phyloP scores from a whole-genome alignment of 2,113 vertebrate genomes.

The Oxyura jamaicensis region DNA sequence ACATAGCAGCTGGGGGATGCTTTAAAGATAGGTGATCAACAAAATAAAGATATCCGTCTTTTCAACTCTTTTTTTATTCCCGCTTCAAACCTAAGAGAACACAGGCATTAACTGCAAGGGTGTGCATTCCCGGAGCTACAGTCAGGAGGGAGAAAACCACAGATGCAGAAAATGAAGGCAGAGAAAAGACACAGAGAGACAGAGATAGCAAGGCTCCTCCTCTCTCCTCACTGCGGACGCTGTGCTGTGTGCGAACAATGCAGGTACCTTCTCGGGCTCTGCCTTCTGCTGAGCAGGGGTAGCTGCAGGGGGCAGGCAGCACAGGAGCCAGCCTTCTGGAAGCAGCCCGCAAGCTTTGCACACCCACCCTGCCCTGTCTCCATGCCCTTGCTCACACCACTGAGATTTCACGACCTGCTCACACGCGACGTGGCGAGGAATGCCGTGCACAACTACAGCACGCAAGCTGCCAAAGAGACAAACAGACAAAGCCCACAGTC shows the following conservation, averaged over 20 bases:
- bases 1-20: background rate
- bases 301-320: too few species aligned
- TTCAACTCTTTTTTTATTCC: background rate
- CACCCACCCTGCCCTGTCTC: fast-evolving
- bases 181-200: background rate
- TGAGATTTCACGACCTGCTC: background rate
- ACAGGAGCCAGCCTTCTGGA: background rate
- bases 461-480: background rate
- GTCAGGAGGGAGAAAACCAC: background rate
- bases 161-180: background rate
- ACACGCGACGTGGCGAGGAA: fast-evolving
- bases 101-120: background rate
- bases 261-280: background rate
- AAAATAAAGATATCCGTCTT: background rate
- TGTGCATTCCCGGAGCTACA: background rate
- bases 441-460: fast-evolving
- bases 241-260: fast-evolving
- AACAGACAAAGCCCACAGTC: background rate
- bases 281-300: background rate
- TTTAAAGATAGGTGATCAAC: background rate
- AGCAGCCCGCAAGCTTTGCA: background rate
- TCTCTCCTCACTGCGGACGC: background rate
- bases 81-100: background rate
- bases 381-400: too few species aligned
- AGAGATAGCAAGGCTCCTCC: fast-evolving